Percentiles rank a stretch among this genome's conserved stretches.
phyloP scores from a whole-genome alignment of 2,888 invertebrate genomes.

The Allacma fusca region DNA sequence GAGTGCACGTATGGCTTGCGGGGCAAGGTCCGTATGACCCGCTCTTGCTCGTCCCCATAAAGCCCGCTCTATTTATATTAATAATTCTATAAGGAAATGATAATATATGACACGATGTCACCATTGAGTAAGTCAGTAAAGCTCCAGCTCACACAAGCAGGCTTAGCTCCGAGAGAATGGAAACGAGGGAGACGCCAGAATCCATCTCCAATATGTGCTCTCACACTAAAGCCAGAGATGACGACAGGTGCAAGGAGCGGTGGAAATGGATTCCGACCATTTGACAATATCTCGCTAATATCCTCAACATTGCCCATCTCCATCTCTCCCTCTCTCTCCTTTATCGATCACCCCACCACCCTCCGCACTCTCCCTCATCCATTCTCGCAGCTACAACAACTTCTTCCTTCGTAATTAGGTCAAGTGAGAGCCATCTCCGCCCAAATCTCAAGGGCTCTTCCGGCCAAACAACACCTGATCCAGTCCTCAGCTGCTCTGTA shows the following conservation, averaged over 20 bases:
- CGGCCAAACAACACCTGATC: neutral
- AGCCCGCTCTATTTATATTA: neutral
- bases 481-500: too few species aligned
- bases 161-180: neutral
- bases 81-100: conserved; percentile 20
- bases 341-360: conserved; percentile 43
- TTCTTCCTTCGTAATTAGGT: conserved; percentile 8
- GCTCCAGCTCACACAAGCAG: neutral
- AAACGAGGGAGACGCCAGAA: neutral
- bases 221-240: neutral
- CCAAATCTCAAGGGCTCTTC: neutral
- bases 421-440: neutral
- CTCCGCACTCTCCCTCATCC: conserved; percentile 16
- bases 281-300: conserved; percentile 45
- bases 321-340: conserved; percentile 25
- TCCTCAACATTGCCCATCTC: conserved; percentile 12
- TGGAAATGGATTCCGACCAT: conserved; percentile 49
- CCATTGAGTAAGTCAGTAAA: conserved; percentile 11
- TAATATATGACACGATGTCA: conserved; percentile 24
- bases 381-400: neutral
- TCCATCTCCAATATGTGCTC: too few species aligned
- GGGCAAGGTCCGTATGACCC: too few species aligned
- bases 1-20: neutral
- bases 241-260: conserved; percentile 48
- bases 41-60: neutral